Conservation (phyloP, 2,888 invertebrate genomes). For the Nephrocerus scutellatus region DNA sequence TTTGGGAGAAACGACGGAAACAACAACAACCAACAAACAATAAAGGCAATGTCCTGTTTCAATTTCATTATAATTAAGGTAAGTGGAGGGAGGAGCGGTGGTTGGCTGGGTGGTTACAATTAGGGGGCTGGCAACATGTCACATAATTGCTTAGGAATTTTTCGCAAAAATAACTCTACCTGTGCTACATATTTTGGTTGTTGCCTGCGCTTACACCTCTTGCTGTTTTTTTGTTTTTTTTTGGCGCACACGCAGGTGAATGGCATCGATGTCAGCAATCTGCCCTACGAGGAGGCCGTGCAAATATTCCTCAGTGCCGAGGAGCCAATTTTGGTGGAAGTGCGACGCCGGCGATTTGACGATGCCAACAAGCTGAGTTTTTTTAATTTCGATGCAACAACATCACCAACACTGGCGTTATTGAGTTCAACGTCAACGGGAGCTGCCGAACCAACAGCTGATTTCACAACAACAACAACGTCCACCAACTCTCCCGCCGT, state of each 20-base stretch:
- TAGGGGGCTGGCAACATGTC: not conserved
- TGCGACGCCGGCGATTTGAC: conserved; percentile 42
- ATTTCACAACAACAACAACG: conserved; percentile 8
- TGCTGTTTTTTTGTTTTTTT: conserved; percentile 2
- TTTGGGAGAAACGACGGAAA: too few relatives aligned
- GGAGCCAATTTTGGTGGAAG: conserved; percentile 54
- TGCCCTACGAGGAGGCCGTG: conserved; percentile 53
- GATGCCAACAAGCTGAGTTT: conserved; percentile 19
- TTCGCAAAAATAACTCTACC: not conserved
- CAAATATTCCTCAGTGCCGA: conserved; percentile 51
- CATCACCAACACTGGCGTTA: conserved; percentile 16
- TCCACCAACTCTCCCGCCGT: conserved; percentile 10
- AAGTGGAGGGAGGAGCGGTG: too few relatives aligned
- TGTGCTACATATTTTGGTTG: not conserved
- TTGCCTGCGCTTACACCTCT: not conserved
- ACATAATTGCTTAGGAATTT: not conserved
- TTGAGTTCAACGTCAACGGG: conserved; percentile 1
- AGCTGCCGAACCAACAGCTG: not conserved
- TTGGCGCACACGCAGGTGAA: conserved; percentile 46
- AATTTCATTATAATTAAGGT: conserved; percentile 21
- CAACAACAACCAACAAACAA: too few relatives aligned
- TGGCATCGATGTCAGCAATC: conserved; percentile 53
- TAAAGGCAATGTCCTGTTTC: conserved; percentile 20
- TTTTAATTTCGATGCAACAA: conserved; percentile 16
- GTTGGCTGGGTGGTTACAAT: too few relatives aligned